phyloP scores from a whole-genome alignment of 2,797 vertebrate species.

The Xiphorhynchus erythropygius region DNA sequence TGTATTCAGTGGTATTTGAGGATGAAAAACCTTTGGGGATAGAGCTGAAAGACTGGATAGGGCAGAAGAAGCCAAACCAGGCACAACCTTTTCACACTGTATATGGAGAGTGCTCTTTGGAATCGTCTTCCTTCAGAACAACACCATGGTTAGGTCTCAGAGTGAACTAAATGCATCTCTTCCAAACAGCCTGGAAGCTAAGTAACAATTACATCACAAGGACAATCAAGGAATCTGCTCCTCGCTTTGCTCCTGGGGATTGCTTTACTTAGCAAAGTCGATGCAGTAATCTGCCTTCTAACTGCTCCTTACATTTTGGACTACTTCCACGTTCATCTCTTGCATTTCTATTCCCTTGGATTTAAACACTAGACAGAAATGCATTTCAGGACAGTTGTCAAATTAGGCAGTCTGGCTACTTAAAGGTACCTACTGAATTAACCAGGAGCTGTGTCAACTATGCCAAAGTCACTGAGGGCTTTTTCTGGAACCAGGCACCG shows the following conservation, averaged over 20 bases:
- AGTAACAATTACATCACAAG: not conserved
- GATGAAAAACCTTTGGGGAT: not conserved
- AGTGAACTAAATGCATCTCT: not conserved
- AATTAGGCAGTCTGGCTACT: not conserved
- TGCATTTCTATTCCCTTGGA: not conserved
- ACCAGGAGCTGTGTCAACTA: not conserved
- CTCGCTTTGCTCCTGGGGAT: not conserved
- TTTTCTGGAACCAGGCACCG: not conserved
- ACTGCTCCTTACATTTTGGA: not conserved
- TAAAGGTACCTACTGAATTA: not conserved
- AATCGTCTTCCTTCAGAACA: not conserved
- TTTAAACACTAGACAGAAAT: not conserved
- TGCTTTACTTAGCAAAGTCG: slow-evolving; percentile 16
- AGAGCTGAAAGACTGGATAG: not conserved
- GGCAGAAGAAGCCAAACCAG: not conserved
- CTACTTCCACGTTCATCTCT: not conserved
- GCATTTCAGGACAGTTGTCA: not conserved
- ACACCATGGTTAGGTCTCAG: not conserved
- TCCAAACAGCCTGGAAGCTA: not conserved
- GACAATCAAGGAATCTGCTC: not conserved
- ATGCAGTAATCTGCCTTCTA: not conserved
- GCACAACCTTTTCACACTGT: not conserved
- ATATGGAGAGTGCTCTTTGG: not conserved
- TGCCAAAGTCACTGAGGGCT: not conserved
- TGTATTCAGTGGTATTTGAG: not conserved